A percentile compares a stretch with the other conserved stretches of the same genome.
Evolutionary conservation across 2,113 vertebrate genomes (phyloP).

Genomic region (Hyla sarda): DNA sequence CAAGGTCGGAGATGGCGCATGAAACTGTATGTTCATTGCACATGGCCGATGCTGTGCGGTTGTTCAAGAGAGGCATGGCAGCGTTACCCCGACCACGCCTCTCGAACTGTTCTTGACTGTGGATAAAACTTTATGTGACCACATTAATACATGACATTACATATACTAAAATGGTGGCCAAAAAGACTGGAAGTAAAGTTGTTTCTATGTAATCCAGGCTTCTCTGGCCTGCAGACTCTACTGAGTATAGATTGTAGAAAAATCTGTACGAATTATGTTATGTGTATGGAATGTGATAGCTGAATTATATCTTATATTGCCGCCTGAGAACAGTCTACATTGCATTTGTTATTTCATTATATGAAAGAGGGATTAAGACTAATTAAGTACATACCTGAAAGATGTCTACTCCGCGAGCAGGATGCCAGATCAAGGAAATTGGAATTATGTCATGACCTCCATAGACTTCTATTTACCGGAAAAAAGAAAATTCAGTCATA

Average conservation of each 20-base stretch:
- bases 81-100: no score
- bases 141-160: background rate
- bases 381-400: conserved; percentile 28
- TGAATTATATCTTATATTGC: no score
- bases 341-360: background rate
- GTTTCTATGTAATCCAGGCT: background rate
- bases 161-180: background rate
- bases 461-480: conserved; percentile 26
- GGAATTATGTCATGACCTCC: no score
- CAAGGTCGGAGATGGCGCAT: no score
- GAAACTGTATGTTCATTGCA: no score
- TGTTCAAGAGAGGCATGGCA: no score
- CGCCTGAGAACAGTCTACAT: background rate
- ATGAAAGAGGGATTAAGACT: background rate
- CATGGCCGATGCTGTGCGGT: no score
- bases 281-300: background rate
- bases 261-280: background rate
- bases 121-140: background rate
- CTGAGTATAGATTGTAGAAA: background rate
- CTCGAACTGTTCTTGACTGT: no score
- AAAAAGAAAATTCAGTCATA: background rate
- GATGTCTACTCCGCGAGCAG: background rate
- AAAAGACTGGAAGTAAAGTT: background rate
- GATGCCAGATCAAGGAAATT: background rate
- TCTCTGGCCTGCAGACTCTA: background rate